Evolutionary conservation across 2,113 vertebrate genomes (phyloP), one percentile per base, ranked within the genome.

Genomic region (Carlito syrichta): DNA sequence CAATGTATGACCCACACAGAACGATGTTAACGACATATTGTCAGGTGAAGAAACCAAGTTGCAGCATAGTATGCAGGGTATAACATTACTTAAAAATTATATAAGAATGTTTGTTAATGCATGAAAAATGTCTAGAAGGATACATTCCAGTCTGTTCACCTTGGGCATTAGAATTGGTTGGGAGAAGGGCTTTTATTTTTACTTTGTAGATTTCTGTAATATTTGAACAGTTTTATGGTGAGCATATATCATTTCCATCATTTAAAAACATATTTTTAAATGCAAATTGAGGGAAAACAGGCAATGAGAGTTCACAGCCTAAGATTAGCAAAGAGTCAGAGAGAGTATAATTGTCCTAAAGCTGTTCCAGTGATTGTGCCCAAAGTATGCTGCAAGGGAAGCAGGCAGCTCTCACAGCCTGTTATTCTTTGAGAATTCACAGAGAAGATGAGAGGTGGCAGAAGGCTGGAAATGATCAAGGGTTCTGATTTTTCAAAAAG

Each of bases 181-280:
- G 25, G 54, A 60, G 16, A 71, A 23, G 63, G 62, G 62, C 20
- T 76, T 68, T 96, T 50, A 78, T 83, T 90, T 97, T 88, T 93
- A 69, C 60, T 86, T 83, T 92, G n/a, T 78, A 45, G 11, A 71
- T 93, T 96, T 92, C 50, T 88, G 11, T 86, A 86, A 43, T 50
- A 86, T 48, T 91, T 86, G 35, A 77, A 86, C 86, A 32, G 4
- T 82, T 86, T 94, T 56, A 50, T 89, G 30, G 78, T 96, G 25
- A 91, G 3, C n/a, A 68, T 45, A 38, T 86, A 48, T 58, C 35
- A 71, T 52, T 96, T 56, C 22, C 27, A 91, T 88, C 43, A 91
- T 86, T 85, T 95, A n/a, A 62, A 92, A 96, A 82, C 81, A 68
- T 63, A n/a, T 50, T 45, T 14, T 82, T 62, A 82, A 86, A 40